These are phyloP conservation scores for Pteropus alecto DNA, from an alignment of 2,113 vertebrate species.

Conservation along the genomic window DNA sequence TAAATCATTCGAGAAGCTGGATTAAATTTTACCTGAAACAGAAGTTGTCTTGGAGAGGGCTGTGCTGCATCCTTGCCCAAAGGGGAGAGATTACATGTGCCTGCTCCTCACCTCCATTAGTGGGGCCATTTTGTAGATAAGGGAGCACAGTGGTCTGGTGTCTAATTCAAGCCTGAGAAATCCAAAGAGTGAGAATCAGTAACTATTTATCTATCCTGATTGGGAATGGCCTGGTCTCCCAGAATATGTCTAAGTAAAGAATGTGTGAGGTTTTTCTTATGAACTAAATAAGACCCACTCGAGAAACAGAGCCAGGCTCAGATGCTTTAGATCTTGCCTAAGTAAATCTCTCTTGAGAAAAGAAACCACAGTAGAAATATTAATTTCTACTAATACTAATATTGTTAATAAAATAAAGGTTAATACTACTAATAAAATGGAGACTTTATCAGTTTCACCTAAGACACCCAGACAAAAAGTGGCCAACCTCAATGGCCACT, in stretches of 20 bases:
- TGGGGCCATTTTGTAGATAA: background rate
- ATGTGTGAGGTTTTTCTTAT: background rate
- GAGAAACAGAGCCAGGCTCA: background rate
- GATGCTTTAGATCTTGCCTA: too few species aligned
- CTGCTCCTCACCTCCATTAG: background rate
- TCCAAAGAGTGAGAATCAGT: background rate
- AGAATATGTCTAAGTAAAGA: background rate
- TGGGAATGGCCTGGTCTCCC: background rate
- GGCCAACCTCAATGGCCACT: background rate
- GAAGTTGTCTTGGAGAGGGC: background rate
- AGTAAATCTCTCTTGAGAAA: background rate
- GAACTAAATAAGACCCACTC: background rate
- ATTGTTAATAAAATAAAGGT: background rate
- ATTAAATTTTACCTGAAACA: background rate
- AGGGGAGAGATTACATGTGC: background rate
- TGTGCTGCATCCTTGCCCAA: background rate
- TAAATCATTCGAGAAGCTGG: background rate
- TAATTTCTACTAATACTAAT: too few species aligned
- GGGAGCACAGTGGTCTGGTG: accelerated
- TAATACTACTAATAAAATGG: background rate
- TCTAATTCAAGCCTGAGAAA: background rate
- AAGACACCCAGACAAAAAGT: background rate
- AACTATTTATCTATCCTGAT: background rate
- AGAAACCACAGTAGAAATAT: background rate
- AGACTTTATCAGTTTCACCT: background rate